Conservation (phyloP, 2,797 vertebrate genomes). For the Pteronotus mesoamericanus region DNA sequence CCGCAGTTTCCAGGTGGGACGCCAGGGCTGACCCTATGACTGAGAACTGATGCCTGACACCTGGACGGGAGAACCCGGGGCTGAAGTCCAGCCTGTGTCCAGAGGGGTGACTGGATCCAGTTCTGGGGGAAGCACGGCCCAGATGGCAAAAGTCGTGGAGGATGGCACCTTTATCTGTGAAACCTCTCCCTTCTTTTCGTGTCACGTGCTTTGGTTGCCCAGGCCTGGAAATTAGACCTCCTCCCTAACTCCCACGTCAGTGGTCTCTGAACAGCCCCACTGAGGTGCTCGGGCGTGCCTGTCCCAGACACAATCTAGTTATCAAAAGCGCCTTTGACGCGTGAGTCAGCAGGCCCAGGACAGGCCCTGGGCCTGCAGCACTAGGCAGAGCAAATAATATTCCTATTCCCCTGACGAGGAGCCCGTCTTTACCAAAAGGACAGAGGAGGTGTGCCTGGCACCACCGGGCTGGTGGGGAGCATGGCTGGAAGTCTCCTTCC, state of each 20-base stretch:
- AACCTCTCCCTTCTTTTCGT: not conserved
- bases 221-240: not conserved
- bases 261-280: not conserved
- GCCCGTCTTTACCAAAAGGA: not conserved
- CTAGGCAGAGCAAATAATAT: not conserved
- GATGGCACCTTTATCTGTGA: not conserved
- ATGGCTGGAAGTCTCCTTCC: not conserved
- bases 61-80: accelerated
- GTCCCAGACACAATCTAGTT: not conserved
- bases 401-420: not conserved
- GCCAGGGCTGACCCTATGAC: not conserved
- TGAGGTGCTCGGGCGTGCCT: not conserved
- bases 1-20: not conserved
- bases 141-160: not conserved
- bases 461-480: not conserved
- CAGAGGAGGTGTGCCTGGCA: not conserved
- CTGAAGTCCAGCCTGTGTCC: not conserved
- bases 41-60: accelerated
- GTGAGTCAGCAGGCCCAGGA: not conserved
- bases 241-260: not conserved
- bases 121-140: not conserved
- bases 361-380: not conserved
- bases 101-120: not conserved
- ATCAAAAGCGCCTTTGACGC: not conserved
- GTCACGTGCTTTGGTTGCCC: not conserved